Evolutionary conservation across 2,888 invertebrate genomes (phyloP).

Genomic region (Ischnura elegans): DNA sequence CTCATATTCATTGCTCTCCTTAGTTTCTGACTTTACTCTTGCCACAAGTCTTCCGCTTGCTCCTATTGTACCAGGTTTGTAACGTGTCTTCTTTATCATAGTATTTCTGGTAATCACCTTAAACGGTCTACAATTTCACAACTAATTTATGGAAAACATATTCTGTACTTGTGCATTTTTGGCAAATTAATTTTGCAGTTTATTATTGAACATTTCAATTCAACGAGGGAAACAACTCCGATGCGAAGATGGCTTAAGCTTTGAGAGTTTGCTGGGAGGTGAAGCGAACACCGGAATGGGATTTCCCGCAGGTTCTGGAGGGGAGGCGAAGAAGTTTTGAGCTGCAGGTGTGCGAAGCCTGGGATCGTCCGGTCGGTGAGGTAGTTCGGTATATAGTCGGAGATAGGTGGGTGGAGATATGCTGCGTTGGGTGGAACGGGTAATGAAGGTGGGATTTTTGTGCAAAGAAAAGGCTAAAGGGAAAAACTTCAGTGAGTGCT

Average conservation of each 20-base stretch:
- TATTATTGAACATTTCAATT: background rate
- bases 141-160: no score
- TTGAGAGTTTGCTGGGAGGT: background rate
- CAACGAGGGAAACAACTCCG: background rate
- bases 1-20: no score
- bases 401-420: background rate
- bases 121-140: no score
- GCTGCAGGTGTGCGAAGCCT: background rate
- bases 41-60: no score
- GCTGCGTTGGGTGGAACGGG: background rate
- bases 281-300: background rate
- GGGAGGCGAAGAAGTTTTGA: background rate
- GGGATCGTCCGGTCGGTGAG: background rate
- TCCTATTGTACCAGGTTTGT: no score
- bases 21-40: no score
- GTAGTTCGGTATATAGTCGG: background rate
- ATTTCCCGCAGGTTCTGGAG: background rate
- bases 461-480: constrained; percentile 16
- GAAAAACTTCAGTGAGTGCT: background rate
- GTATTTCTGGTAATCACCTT: no score
- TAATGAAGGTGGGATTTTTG: constrained; percentile 56
- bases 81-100: no score
- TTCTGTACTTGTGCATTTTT: background rate
- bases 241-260: background rate
- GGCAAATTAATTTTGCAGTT: background rate